Evolutionary conservation across 2,113 vertebrate genomes (phyloP).

Genomic region (Calidris pugnax): DNA sequence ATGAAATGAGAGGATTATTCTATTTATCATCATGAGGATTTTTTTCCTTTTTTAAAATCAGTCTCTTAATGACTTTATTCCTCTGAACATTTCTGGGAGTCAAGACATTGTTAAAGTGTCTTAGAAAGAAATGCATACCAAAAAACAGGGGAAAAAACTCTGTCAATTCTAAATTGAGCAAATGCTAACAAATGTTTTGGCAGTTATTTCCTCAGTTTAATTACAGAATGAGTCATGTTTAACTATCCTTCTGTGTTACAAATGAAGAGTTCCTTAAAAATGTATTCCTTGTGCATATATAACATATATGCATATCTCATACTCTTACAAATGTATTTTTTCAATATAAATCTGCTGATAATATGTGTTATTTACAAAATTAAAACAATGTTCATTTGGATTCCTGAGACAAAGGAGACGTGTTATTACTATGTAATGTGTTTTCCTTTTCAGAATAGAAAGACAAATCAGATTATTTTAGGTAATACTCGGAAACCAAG

Average conservation of each 20-base stretch:
- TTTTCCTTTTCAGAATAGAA: neutral
- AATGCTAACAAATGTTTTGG: neutral
- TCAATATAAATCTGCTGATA: neutral
- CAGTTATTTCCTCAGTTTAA: neutral
- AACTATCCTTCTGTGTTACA: neutral
- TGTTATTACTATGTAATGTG: neutral
- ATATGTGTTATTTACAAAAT: neutral
- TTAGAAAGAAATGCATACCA: neutral
- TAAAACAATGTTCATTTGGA: neutral
- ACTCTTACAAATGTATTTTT: neutral
- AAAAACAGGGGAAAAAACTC: neutral
- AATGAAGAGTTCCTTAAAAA: neutral
- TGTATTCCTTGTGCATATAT: neutral
- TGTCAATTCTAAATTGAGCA: neutral
- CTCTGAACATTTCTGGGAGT: neutral
- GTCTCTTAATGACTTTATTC: neutral
- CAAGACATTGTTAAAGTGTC: neutral
- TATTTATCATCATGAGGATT: neutral
- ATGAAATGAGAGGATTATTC: neutral
- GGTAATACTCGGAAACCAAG: neutral
- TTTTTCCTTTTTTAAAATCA: neutral
- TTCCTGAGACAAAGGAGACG: neutral
- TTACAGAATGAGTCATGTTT: neutral
- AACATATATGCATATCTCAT: neutral
- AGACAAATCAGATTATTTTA: slow-evolving; percentile 22